These are phyloP conservation scores for Mesembrinibis cayennensis DNA, from an alignment of 2,113 vertebrate species.

Conservation along the genomic window DNA sequence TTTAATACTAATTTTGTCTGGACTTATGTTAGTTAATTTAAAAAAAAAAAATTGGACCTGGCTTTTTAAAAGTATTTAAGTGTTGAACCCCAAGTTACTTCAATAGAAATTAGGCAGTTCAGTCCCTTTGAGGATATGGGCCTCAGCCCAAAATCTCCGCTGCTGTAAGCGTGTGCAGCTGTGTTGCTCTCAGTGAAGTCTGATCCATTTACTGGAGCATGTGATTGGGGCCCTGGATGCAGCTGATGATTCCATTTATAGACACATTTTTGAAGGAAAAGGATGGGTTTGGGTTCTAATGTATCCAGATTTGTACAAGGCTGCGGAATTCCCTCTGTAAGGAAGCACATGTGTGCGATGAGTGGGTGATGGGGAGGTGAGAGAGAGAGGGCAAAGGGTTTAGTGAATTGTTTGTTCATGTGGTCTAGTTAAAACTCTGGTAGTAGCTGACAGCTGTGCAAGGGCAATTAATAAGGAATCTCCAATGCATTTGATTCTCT, in stretches of 20 bases:
- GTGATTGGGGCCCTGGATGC: neutral
- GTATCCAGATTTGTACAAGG: neutral
- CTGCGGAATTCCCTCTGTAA: neutral
- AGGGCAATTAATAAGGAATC: neutral
- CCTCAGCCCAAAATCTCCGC: neutral
- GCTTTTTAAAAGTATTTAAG: neutral
- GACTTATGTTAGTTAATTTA: neutral
- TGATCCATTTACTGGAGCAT: rapidly evolving
- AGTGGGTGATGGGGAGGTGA: neutral
- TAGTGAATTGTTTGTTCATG: neutral
- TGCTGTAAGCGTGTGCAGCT: neutral
- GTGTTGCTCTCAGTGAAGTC: rapidly evolving
- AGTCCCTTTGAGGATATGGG: neutral
- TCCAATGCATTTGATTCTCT: neutral
- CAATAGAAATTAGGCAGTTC: neutral
- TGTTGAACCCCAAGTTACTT: slow-evolving; percentile 2
- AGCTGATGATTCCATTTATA: neutral
- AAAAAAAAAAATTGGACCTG: neutral
- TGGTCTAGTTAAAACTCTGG: neutral
- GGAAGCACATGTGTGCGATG: rapidly evolving
- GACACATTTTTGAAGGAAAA: neutral
- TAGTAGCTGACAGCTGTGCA: neutral
- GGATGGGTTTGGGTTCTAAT: neutral
- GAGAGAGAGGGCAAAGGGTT: neutral
- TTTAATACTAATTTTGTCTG: slow-evolving; percentile 45